Evolutionary conservation across 2,113 vertebrate species (phyloP), one percentile per base, ranked within the genome.

Genomic region (Xyrauchen texanus): DNA sequence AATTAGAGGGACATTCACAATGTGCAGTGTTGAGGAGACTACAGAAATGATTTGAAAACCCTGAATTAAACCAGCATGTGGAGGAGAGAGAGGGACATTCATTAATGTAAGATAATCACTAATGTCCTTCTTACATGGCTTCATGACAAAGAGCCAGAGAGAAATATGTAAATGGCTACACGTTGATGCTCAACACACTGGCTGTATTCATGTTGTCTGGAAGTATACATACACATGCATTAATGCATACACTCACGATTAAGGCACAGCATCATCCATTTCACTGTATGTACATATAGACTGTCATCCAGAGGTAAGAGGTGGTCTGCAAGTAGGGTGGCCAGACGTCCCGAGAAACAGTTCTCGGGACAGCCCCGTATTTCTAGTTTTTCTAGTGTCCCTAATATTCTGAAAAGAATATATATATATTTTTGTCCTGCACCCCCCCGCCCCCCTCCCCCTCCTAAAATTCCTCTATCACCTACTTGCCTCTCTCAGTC

Each of bases 271-370:
- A 68, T 42, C 60, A 72, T 64, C 51, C 13, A 52, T 82, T 51
- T 69, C 44, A 49, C 12, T 70, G 13, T 67, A 51, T 83, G 53
- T 58, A 76, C 58, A 80, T 53, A 80, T 61, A 68, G 47, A 42
- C 9, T 5, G 2, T n/a, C 47, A 65, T 65, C 66, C 45, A 4
- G 13, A 60, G 13, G 16, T 61, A 34, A 64, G 5, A 60, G 51
- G 49, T 58, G 65, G 76, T 65, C 51, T 67, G 52, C 53, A 77
- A n/a, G 57, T 83, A 80, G 67, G 67, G 66, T 21, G 62, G 9
- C 68, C n/a, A n/a, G n/a, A n/a, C n/a, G n/a, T n/a, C n/a, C n/a
- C n/a, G n/a, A n/a, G n/a, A n/a, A n/a, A n/a, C n/a, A n/a, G n/a
- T n/a, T n/a, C n/a, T n/a, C n/a, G n/a, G 21, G 21, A 34, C 21